Evolutionary conservation across 2,888 invertebrate species (phyloP).

Genomic region (Drosophila stalkeri): DNA sequence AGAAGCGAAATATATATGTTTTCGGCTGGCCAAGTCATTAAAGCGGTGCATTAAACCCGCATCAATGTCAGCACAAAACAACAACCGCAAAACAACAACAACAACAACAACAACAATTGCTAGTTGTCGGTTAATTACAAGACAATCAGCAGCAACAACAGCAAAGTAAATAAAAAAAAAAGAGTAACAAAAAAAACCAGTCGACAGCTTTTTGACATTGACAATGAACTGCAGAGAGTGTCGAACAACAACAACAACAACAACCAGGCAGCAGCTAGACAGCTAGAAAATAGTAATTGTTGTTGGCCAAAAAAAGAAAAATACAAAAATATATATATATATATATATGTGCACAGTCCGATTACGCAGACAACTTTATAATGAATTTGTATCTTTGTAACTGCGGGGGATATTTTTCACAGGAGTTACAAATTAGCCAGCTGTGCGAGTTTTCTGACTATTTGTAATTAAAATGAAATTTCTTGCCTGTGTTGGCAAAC

Average conservation of each 20-base stretch:
- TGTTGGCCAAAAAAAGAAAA: conserved; percentile 35
- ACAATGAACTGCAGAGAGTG: conserved; percentile 66
- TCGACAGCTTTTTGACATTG: conserved; percentile 71
- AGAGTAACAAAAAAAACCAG: conserved; percentile 54
- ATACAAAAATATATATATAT: too few relatives aligned
- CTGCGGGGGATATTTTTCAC: conserved; percentile 41
- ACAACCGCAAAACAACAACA: conserved; percentile 35
- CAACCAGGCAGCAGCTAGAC: conserved; percentile 2
- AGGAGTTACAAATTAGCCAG: neutral
- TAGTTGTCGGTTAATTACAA: conserved; percentile 71
- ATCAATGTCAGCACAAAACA: conserved; percentile 68
- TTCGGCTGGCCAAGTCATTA: conserved; percentile 49
- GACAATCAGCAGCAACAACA: conserved; percentile 56
- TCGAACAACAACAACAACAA: conserved; percentile 24
- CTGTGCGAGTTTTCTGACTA: neutral
- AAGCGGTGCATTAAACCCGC: conserved; percentile 77
- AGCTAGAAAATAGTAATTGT: conserved; percentile 32
- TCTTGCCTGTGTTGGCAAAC: too few relatives aligned
- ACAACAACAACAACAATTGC: conserved; percentile 33
- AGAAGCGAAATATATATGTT: conserved; percentile 22
- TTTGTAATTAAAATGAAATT: too few relatives aligned
- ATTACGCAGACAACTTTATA: conserved; percentile 55
- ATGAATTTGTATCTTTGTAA: conserved; percentile 22
- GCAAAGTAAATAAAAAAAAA: conserved; percentile 10
- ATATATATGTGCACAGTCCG: conserved; percentile 53